phyloP scores from a whole-genome alignment of 1,140 invertebrate species.

The Atopsyche davidsoni region DNA sequence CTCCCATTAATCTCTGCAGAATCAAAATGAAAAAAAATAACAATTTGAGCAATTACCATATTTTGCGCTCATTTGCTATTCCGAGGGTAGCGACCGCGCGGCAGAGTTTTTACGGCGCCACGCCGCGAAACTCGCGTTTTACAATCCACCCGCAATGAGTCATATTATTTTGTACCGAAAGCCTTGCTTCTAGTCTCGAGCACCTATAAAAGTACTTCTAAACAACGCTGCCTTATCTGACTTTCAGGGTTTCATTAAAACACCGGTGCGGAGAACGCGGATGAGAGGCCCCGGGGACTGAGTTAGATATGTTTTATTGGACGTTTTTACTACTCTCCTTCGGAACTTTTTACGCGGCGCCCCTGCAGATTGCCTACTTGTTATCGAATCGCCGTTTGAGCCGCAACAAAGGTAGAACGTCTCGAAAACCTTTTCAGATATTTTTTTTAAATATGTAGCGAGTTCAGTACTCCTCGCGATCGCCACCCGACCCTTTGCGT shows the following conservation, averaged over 20 bases:
- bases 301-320: slow-evolving; percentile 18
- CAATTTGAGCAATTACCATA: slow-evolving; percentile 8
- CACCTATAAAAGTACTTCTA: slow-evolving; percentile 7
- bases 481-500: too few relatives aligned
- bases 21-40: neutral
- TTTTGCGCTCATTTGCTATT: slow-evolving; percentile 12
- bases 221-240: slow-evolving; percentile 4
- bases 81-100: neutral
- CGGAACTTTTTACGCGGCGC: slow-evolving; percentile 13
- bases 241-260: slow-evolving; percentile 15
- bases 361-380: slow-evolving; percentile 14
- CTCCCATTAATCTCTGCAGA: neutral
- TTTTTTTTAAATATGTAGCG: too few relatives aligned
- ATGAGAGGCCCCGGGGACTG: neutral
- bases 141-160: slow-evolving; percentile 5
- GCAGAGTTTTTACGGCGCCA: slow-evolving; percentile 10
- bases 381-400: slow-evolving; percentile 13
- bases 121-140: slow-evolving; percentile 11
- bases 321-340: slow-evolving; percentile 13
- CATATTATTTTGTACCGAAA: slow-evolving; percentile 6
- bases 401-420: slow-evolving; percentile 6
- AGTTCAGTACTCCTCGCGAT: too few relatives aligned
- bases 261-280: neutral
- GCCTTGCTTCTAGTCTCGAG: slow-evolving; percentile 1
- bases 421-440: slow-evolving; percentile 8